Evolutionary conservation across 2,113 vertebrate species (phyloP).

Genomic region (Mola mola): DNA sequence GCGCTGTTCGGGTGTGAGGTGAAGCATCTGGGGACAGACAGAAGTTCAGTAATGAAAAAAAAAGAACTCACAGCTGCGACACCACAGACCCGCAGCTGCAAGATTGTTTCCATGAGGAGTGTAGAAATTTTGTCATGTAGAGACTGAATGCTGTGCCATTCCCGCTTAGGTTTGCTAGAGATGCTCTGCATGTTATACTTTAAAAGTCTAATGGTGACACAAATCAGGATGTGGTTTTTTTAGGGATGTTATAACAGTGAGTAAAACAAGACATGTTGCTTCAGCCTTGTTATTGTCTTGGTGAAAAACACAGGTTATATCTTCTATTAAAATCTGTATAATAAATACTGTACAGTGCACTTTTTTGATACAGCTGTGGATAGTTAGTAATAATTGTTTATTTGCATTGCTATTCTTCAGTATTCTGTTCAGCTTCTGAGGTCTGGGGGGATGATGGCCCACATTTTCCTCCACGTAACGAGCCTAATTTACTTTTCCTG

Average conservation of each 20-base stretch:
- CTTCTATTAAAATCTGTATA: too few relatives aligned
- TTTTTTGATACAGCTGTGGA: not conserved
- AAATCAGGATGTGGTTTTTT: too few relatives aligned
- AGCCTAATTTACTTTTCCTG: constrained; percentile 42
- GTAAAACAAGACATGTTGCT: too few relatives aligned
- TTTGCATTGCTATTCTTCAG: not conserved
- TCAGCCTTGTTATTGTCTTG: not conserved
- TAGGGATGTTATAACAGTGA: too few relatives aligned
- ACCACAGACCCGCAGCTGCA: constrained; percentile 40
- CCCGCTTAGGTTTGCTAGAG: not conserved
- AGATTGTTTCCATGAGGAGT: constrained; percentile 32
- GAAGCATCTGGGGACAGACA: constrained; percentile 37
- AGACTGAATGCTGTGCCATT: constrained; percentile 14
- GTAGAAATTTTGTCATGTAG: constrained; percentile 21
- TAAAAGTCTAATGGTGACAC: too few relatives aligned
- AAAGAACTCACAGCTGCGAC: constrained; percentile 28
- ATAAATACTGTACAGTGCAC: too few relatives aligned
- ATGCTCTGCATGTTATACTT: not conserved
- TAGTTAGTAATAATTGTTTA: not conserved
- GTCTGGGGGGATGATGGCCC: constrained; percentile 10
- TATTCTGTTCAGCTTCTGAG: not conserved
- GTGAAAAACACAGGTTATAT: too few relatives aligned
- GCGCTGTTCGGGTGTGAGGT: constrained; percentile 6
- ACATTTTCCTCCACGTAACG: constrained; percentile 30
- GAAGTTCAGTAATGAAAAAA: constrained; percentile 38